Evolutionary conservation across 2,888 invertebrate genomes (phyloP).

Genomic region (Resseliella maxima): DNA sequence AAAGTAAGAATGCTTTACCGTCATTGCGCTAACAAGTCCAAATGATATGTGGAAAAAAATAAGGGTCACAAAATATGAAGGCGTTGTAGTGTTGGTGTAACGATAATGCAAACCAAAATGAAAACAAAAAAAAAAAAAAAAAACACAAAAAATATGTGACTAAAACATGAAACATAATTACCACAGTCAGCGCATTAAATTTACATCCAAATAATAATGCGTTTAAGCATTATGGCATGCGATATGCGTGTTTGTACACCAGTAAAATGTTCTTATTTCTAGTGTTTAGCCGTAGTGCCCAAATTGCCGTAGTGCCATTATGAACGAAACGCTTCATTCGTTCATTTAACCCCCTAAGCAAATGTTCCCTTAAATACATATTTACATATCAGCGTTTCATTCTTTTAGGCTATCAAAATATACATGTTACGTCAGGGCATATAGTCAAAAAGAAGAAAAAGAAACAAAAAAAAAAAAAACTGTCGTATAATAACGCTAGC

Average conservation of each 20-base stretch:
- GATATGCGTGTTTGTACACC: neutral
- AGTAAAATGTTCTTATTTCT: neutral
- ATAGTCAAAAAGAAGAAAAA: too few species aligned
- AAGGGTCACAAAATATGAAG: neutral
- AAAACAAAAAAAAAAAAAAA: neutral
- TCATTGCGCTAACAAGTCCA: neutral
- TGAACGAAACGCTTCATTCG: neutral
- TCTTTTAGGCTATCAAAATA: neutral
- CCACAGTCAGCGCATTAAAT: neutral
- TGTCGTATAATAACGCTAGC: neutral
- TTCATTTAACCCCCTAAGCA: slow-evolving; percentile 12
- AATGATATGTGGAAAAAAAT: neutral
- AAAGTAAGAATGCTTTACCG: neutral
- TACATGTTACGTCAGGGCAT: neutral
- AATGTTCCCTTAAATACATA: slow-evolving; percentile 11
- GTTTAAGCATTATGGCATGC: neutral
- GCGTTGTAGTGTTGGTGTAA: too few species aligned
- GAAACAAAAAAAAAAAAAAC: too few species aligned
- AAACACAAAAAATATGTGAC: neutral
- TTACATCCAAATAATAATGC: slow-evolving; percentile 26
- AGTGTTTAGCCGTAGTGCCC: neutral
- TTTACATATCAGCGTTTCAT: neutral
- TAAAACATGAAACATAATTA: neutral
- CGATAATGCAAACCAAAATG: too few species aligned
- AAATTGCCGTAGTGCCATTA: neutral